Percentiles rank a stretch among this genome's conserved stretches.
Conservation (phyloP, 2,113 vertebrate species). For the Tetrao urogallus region DNA sequence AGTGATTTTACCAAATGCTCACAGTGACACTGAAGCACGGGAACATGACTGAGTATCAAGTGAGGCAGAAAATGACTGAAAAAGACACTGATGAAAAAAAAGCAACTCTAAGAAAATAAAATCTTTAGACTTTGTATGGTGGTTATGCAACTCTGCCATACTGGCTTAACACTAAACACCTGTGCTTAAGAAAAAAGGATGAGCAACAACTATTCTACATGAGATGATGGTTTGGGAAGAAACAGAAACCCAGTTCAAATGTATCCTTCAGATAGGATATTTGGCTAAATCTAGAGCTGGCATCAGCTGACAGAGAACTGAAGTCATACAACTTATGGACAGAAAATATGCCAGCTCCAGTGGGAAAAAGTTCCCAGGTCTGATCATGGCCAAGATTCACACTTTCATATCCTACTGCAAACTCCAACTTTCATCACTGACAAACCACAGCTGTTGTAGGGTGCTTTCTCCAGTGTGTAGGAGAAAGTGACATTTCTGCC, state of each 20-base stretch:
- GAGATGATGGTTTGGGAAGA: not conserved
- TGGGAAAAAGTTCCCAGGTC: not conserved
- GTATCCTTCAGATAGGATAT: not conserved
- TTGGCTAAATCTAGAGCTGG: not conserved
- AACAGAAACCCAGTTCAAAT: not conserved
- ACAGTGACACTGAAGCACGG: not conserved
- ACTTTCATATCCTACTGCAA: slow-evolving; percentile 39
- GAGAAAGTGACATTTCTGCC: slow-evolving; percentile 41
- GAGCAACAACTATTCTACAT: not conserved
- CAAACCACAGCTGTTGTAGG: slow-evolving; percentile 40
- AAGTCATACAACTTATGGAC: not conserved
- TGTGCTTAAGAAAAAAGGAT: not conserved
- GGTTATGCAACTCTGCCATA: not conserved
- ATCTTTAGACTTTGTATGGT: not conserved
- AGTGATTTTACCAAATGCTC: slow-evolving; percentile 52
- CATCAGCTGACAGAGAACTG: not conserved
- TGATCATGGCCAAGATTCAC: slow-evolving; percentile 11
- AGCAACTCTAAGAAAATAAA: not conserved
- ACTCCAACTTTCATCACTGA: not conserved
- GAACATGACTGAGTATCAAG: slow-evolving; percentile 11
- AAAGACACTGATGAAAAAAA: not conserved
- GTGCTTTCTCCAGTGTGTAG: not conserved
- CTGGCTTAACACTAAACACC: not conserved
- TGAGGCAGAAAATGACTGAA: not conserved
- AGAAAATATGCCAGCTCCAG: not conserved